A percentile compares a stretch with the other conserved stretches of the same genome.
Conservation (phyloP, 2,888 invertebrate genomes). For the Tuta absoluta region DNA sequence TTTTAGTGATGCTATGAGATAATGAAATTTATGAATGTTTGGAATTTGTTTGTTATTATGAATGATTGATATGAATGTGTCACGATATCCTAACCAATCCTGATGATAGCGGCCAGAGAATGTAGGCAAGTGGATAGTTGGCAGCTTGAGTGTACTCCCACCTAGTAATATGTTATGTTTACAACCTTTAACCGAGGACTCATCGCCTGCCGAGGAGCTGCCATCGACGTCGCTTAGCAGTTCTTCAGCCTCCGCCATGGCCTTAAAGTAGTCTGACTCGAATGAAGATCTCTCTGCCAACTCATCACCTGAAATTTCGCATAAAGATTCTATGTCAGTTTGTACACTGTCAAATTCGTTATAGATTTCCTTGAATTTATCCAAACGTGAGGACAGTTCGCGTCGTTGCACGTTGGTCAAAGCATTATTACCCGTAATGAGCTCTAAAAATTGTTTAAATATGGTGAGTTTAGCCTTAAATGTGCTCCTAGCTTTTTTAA, state of each 20-base stretch:
- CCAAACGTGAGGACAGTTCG: not conserved
- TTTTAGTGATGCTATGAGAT: not conserved
- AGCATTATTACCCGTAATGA: not conserved
- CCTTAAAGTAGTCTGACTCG: not conserved
- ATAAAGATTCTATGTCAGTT: slow-evolving; percentile 26
- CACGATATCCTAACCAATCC: slow-evolving; percentile 18
- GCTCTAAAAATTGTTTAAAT: too few relatives aligned
- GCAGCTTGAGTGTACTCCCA: slow-evolving; percentile 1
- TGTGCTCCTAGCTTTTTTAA: not conserved
- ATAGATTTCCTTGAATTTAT: slow-evolving; percentile 11
- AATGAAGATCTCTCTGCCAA: not conserved
- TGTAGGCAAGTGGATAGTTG: slow-evolving; percentile 17
- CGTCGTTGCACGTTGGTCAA: not conserved
- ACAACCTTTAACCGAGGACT: not conserved
- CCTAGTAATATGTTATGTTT: too few relatives aligned
- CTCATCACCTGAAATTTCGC: slow-evolving; percentile 28
- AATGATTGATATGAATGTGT: slow-evolving; percentile 14
- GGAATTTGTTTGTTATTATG: slow-evolving; percentile 1
- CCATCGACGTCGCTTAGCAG: not conserved
- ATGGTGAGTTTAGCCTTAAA: not conserved
- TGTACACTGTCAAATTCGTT: too few relatives aligned
- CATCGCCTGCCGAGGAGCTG: not conserved
- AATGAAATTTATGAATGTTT: slow-evolving; percentile 22
- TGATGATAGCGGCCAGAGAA: slow-evolving; percentile 26
- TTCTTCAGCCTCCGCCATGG: not conserved